Evolutionary conservation across 2,113 vertebrate genomes (phyloP), one percentile per base, ranked within the genome.

Genomic region (Pterocles orientalis): DNA sequence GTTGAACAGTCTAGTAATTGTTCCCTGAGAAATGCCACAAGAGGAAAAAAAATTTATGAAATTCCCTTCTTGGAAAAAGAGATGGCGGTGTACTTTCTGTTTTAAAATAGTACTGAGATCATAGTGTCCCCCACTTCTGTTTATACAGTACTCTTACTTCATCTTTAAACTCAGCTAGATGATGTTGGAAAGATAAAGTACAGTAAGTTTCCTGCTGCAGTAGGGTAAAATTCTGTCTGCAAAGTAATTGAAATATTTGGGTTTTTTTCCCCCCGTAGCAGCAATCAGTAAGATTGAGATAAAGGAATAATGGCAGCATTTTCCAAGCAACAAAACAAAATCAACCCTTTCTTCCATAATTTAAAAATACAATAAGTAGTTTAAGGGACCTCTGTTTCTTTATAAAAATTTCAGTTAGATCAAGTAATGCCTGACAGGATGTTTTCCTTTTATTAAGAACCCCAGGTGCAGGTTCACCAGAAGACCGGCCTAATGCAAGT

Each of bases 71-170:
- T 33, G 39, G 28, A 33, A 50, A 72, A 81, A 79, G 33, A 53
- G 9, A 87, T 54, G 48, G 77, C 31, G 12, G 31, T 48, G 39
- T 31, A 36, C 23, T 78, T 88, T 75, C 28, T 77, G 7, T 78
- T 94, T 95, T 33, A 91, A 78, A 92, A 78, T 13, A 94, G 47
- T 54, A 86, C 26, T 56, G 29, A 92, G 54, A 88, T 86, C 33
- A 92, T 7, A 31, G 14, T 17, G 19, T 33, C 71, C 25, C 64
- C 25, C 64, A 65, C 26, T 97, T 86, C 65, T 71, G n/a, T 65
- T 73, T 60, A 81, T 2, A 56, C 15, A 64, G 18, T 68, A 75
- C 17, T 1, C 2, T 58, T 68, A 75, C 18, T 90, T 31, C 23
- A 65, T 48, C 41, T 34, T 62, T 54, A 89, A 80, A 78, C 41